phyloP scores from a whole-genome alignment of 2,888 invertebrate species.

The Thereva nobilitata region DNA sequence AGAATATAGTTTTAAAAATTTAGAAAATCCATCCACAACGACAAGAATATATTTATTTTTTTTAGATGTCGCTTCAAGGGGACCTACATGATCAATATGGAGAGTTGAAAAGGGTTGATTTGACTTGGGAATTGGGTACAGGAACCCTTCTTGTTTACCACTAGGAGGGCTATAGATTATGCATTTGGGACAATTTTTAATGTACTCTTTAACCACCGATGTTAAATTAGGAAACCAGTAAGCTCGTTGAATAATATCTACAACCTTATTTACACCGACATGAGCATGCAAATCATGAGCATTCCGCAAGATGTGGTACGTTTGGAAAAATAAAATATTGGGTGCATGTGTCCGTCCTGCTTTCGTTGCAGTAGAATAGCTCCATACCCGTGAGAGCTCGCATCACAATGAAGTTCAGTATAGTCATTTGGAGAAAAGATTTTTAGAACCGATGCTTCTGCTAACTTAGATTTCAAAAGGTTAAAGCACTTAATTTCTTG shows the following conservation, averaged over 20 bases:
- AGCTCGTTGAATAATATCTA: neutral
- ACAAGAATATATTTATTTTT: constrained; percentile 36
- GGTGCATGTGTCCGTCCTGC: constrained; percentile 43
- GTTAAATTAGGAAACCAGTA: constrained; percentile 40
- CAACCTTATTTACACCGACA: constrained; percentile 29
- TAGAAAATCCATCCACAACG: constrained; percentile 37
- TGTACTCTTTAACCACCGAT: constrained; percentile 26
- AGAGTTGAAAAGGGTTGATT: constrained; percentile 44
- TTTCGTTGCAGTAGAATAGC: constrained; percentile 45
- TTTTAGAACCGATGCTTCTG: constrained; percentile 42
- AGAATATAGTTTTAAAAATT: constrained; percentile 38
- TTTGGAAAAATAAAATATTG: constrained; percentile 37
- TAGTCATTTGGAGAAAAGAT: constrained; percentile 47
- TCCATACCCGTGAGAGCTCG: constrained; percentile 48
- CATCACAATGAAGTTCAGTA: constrained; percentile 52
- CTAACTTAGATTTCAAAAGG: neutral
- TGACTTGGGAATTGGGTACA: constrained; percentile 46
- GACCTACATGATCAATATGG: constrained; percentile 39
- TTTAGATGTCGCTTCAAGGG: constrained; percentile 29
- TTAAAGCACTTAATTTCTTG: too few relatives aligned
- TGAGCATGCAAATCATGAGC: constrained; percentile 34
- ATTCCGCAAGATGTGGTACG: constrained; percentile 17
- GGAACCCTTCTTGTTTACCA: constrained; percentile 43
- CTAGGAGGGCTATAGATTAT: too few relatives aligned
- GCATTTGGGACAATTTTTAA: too few relatives aligned